Evolutionary conservation across 1,140 invertebrate genomes (phyloP).

Genomic region (Drosophila pandora): DNA sequence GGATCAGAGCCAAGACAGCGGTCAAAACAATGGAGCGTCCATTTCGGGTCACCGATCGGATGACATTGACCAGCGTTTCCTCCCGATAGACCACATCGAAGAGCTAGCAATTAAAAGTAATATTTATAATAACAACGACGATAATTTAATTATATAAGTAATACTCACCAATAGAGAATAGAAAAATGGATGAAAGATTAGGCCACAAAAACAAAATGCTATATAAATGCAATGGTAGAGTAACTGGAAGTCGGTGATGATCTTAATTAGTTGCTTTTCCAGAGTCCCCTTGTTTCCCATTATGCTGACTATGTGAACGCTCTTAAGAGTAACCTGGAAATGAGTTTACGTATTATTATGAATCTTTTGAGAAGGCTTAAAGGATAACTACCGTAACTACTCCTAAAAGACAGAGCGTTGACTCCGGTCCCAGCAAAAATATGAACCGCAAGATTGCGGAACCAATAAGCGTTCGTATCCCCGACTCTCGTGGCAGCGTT

Average conservation of each 20-base stretch:
- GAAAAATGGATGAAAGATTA: constrained; percentile 98
- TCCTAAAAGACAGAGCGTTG: constrained; percentile 94
- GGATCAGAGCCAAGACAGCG: constrained; percentile 97
- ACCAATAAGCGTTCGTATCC: constrained; percentile 91
- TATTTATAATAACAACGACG: neutral
- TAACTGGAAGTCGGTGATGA: constrained; percentile 95
- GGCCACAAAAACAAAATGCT: constrained; percentile 94
- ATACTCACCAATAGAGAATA: constrained; percentile 96
- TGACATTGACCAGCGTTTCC: constrained; percentile 99
- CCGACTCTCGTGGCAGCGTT: constrained; percentile 90
- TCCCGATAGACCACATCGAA: constrained; percentile 99
- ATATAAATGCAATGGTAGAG: constrained; percentile 97
- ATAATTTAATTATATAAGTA: neutral
- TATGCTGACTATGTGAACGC: constrained; percentile 97
- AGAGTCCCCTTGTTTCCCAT: constrained; percentile 99
- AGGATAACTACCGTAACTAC: constrained; percentile 86
- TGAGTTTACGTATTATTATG: neutral
- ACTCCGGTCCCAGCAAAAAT: constrained; percentile 94
- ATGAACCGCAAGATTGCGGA: constrained; percentile 94
- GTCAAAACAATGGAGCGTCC: constrained; percentile 98
- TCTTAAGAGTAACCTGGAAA: constrained; percentile 93
- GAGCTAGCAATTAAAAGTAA: constrained; percentile 87
- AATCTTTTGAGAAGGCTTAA: neutral
- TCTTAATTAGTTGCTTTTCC: constrained; percentile 93
- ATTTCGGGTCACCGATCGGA: constrained; percentile 98